Conservation (phyloP, 1,140 invertebrate species). For the Drosophila varians region DNA sequence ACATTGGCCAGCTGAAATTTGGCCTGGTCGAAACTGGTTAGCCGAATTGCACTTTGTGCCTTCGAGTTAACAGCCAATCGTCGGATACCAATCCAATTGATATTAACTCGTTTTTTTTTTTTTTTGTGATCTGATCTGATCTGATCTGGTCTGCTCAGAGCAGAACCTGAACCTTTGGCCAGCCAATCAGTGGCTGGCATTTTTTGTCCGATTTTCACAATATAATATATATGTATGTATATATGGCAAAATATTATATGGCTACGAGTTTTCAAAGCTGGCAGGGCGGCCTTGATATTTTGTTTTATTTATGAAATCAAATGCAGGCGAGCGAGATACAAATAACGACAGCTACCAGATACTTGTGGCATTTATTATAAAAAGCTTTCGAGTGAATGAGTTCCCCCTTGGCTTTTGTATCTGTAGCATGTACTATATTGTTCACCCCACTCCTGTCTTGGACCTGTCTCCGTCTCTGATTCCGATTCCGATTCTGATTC, state of each 20-base stretch:
- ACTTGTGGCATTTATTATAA: constrained; percentile 81
- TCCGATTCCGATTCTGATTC: constrained; percentile 17
- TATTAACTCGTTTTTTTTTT: constrained; percentile 66
- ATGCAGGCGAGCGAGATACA: constrained; percentile 58
- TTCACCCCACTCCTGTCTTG: constrained; percentile 3
- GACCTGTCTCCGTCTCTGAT: constrained; percentile 22
- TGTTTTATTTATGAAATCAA: constrained; percentile 82
- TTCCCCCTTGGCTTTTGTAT: constrained; percentile 49
- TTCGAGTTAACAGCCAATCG: constrained; percentile 22
- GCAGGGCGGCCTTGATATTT: constrained; percentile 78
- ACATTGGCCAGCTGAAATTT: constrained; percentile 70
- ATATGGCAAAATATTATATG: constrained; percentile 47
- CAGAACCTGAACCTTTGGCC: constrained; percentile 50
- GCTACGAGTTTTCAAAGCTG: constrained; percentile 71
- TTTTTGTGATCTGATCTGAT: constrained; percentile 47
- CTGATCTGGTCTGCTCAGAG: constrained; percentile 46
- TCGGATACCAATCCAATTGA: constrained; percentile 48
- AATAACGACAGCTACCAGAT: constrained; percentile 56
- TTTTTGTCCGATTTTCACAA: constrained; percentile 57
- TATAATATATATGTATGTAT: constrained; percentile 8
- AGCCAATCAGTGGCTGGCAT: constrained; percentile 40
- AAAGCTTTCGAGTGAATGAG: constrained; percentile 69
- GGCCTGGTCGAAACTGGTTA: constrained; percentile 63
- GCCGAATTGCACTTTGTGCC: constrained; percentile 76
- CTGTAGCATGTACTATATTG: constrained; percentile 56